Base-by-base conservation (phyloP, 2,888 invertebrate genomes). In the Melanchra persicariae region DNA sequence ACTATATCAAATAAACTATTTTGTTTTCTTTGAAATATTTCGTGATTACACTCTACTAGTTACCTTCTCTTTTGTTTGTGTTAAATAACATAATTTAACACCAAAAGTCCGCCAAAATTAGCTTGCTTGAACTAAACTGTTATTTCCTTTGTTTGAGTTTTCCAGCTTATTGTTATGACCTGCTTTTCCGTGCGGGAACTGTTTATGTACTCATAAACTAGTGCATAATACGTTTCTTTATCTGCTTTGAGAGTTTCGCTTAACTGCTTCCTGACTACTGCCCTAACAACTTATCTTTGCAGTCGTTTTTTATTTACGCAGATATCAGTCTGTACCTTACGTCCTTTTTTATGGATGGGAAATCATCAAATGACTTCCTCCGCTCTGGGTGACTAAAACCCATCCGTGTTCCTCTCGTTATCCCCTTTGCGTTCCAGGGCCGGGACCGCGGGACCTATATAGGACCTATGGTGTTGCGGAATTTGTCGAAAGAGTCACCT, bases 131-230 rank as follows among this genome's bases (percentile, higher is more conserved):
- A 45, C 10, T 26, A 12, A 40, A 66, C 26, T 55, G 45, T 58
- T 52, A 22, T 77, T 58, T 77, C 19, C 40, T 40, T 76, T 76
- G 57, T 69, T 57, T 24, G 4, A 58, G 30, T 62, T 77, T 62
- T 43, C 24, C 17, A 30, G 24, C 47, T 52, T 43, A 78, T 47
- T 47, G 19, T 59, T 49, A 49, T 66, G 75, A 34, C 30, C 51
- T 55, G 57, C 17, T 54, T 62, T 54, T 52, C 12, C 52, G 58
- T 34, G 45, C 17, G 9, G 17, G n/a, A 40, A 24, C 40, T 72
- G 15, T 71, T 61, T 62, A 45, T 52, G 47, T 49, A 52, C 62
- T 71, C 12, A 57, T 52, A 34, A 52, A 70, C 51, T 49, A 52
- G 26, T 40, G 26, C 22, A 34, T 52, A 58, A n/a, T 52, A 51